Percentiles rank a stretch among this genome's conserved stretches.
phyloP scores from a whole-genome alignment of 2,113 vertebrate species.

The Tachysurus fulvidraco region DNA sequence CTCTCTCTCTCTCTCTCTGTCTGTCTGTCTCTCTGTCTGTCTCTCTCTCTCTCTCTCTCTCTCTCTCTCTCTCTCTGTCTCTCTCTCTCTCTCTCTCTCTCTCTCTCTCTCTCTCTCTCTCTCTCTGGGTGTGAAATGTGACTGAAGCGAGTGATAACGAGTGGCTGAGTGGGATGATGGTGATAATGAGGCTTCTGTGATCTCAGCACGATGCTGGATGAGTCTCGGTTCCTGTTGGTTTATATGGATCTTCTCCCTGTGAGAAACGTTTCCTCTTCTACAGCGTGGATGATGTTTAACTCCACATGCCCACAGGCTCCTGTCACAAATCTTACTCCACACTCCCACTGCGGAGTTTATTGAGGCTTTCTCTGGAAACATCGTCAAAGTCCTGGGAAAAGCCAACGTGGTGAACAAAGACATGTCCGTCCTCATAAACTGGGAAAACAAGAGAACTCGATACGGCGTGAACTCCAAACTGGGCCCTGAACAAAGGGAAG shows the following conservation, averaged over 20 bases:
- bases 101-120: too few species aligned
- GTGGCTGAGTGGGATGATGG: background rate
- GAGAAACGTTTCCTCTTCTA: background rate
- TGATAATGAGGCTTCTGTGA: background rate
- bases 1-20: too few species aligned
- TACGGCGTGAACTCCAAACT: background rate
- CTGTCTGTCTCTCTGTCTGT: too few species aligned
- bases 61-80: too few species aligned
- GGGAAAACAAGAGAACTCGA: background rate
- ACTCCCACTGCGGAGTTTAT: background rate
- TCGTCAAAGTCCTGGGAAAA: background rate
- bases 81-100: too few species aligned
- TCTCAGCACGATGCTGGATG: background rate
- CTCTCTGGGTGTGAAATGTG: background rate
- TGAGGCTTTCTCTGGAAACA: conserved; percentile 18
- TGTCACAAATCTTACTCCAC: background rate
- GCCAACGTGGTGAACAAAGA: background rate
- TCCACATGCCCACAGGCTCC: background rate
- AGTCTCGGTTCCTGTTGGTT: background rate
- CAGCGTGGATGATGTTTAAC: background rate
- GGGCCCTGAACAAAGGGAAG: background rate
- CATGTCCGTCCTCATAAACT: conserved; percentile 10
- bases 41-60: too few species aligned
- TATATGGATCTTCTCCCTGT: background rate
- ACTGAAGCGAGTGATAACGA: background rate